Percentiles rank a stretch among this genome's conserved stretches.
phyloP scores from a whole-genome alignment of 2,113 vertebrate genomes.

The Hippolais icterina region DNA sequence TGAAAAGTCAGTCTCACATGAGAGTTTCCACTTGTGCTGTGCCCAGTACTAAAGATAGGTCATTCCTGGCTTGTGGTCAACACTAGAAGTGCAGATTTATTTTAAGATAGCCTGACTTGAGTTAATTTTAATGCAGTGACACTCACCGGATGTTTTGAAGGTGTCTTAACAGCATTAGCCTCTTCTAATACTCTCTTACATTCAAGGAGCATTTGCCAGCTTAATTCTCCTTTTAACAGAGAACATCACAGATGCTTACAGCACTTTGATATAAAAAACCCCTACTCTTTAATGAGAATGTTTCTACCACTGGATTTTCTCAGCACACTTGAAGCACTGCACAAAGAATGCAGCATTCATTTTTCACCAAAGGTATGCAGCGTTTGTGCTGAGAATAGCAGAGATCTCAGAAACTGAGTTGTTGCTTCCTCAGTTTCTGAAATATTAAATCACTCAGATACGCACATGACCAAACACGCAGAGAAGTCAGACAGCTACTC shows the following conservation, averaged over 20 bases:
- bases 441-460: not conserved
- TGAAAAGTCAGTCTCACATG: not conserved
- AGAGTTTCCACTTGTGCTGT: constrained; percentile 12
- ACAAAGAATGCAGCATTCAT: not conserved
- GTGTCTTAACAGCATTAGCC: not conserved
- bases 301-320: not conserved
- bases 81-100: constrained; percentile 30
- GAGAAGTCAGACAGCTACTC: not conserved
- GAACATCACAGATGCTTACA: not conserved
- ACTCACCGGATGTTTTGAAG: constrained; percentile 43
- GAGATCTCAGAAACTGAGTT: not conserved
- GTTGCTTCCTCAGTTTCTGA: not conserved
- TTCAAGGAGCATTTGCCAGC: not conserved
- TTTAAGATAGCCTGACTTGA: constrained; percentile 42
- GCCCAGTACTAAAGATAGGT: constrained; percentile 34
- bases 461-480: accelerated
- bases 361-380: constrained; percentile 28
- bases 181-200: not conserved
- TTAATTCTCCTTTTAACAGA: not conserved
- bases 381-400: not conserved
- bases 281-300: not conserved
- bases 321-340: not conserved
- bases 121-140: constrained; percentile 40
- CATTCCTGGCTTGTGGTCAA: not conserved
- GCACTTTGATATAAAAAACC: accelerated